phyloP scores from a whole-genome alignment of 2,113 vertebrate species.

The Tachysurus vachellii region DNA sequence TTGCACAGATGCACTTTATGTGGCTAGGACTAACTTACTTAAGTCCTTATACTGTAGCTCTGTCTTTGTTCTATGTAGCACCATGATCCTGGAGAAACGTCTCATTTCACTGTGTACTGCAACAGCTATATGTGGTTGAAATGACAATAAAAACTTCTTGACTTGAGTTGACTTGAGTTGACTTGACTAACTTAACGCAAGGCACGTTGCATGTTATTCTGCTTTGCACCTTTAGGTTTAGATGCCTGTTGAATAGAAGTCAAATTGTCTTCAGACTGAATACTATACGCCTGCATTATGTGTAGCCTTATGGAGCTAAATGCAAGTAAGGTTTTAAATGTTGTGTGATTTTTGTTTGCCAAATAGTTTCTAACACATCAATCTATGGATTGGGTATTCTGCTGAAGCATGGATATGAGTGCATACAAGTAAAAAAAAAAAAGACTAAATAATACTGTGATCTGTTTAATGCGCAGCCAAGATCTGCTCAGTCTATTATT shows the following conservation, averaged over 20 bases:
- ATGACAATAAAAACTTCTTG: too few relatives aligned
- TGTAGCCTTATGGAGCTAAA: not conserved
- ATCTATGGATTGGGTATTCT: not conserved
- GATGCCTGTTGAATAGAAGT: not conserved
- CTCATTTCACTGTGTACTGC: too few relatives aligned
- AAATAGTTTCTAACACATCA: not conserved
- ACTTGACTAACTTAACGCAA: too few relatives aligned
- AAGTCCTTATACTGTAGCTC: too few relatives aligned
- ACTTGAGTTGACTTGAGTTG: too few relatives aligned
- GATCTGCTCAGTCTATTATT: not conserved
- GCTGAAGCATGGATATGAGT: not conserved
- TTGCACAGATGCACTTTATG: too few relatives aligned
- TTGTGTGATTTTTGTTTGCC: not conserved
- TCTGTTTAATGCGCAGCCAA: not conserved
- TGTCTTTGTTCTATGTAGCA: too few relatives aligned
- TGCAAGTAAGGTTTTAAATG: not conserved
- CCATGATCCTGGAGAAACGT: too few relatives aligned
- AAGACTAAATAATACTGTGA: not conserved
- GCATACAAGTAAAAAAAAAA: not conserved
- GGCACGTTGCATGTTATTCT: not conserved
- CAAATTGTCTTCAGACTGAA: not conserved
- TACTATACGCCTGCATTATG: not conserved
- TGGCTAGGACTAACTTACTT: too few relatives aligned
- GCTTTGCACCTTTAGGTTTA: not conserved
- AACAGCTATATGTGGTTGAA: too few relatives aligned